Base-by-base conservation (phyloP, 1,140 invertebrate genomes). In the Pectinophora gossypiella region DNA sequence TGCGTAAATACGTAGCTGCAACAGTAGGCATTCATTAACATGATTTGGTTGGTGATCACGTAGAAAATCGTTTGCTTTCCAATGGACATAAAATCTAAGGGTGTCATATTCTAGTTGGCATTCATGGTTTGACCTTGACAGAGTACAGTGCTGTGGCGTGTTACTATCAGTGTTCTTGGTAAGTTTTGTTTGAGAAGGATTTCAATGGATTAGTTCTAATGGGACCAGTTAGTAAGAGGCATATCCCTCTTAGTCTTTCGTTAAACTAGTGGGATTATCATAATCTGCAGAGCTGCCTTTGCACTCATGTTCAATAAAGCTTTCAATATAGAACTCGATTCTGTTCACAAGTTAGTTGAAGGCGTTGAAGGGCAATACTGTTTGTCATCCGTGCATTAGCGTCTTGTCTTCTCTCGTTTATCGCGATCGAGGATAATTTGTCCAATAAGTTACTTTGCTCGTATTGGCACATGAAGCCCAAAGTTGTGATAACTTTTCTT, bases 1-100 rank as follows among this genome's bases (percentile, higher is more conserved):
- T n/a, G 15, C 47, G 19, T 22, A 51, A 61, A 61, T 51, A 70
- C 43, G 58, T 55, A 16, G 7, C 57, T 59, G n/a, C n/a, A 51
- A 49, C 45, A 52, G 49, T 61, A 48, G 59, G 48, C 57, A 60
- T 51, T 51, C 68, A 80, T 79, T 80, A 76, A 64, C 65, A 67
- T 60, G 70, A 68, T 79, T 76, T 75, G 68, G 61, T 76, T 32
- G 36, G 57, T 68, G 61, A 43, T 56, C 57, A 49, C 61, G 55
- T 62, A 48, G 70, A 67, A 76, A 79, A 75, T 73, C 47, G 58
- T 56, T 50, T 44, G 68, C 63, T 74, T 77, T 75, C 66, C 59
- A 64, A 49, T 46, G 19, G 19, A 50, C 56, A 70, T 78, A 79
- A 63, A 79, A 68, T 45, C 48, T 59, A 69, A 57, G 49, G 57